Percentiles rank a stretch among this genome's conserved stretches.
Evolutionary conservation across 2,888 invertebrate genomes (phyloP).

Genomic region (Sipha maydis): DNA sequence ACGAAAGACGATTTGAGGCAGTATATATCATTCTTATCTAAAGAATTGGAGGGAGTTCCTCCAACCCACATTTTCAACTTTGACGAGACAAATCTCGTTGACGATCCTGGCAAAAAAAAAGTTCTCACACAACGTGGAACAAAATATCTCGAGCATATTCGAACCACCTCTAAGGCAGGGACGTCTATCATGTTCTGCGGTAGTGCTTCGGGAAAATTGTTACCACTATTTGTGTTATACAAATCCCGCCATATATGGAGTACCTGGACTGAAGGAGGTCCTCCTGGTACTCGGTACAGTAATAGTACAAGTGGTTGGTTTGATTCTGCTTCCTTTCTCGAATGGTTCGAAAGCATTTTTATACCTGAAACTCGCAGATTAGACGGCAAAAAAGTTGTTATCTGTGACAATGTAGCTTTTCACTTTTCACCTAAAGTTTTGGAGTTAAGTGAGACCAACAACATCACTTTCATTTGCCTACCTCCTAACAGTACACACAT

Average conservation of each 20-base stretch:
- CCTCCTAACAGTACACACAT: conserved; percentile 13
- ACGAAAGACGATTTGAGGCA: no score
- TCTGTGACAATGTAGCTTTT: conserved; percentile 18
- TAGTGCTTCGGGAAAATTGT: conserved; percentile 66
- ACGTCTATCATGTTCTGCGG: conserved; percentile 67
- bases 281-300: conserved; percentile 51
- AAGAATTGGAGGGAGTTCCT: conserved; percentile 63
- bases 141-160: conserved; percentile 66
- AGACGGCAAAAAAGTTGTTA: conserved; percentile 4
- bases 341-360: conserved; percentile 20
- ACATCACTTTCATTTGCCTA: conserved; percentile 5
- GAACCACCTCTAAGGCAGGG: conserved; percentile 66
- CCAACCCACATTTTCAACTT: conserved; percentile 66
- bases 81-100: conserved; percentile 67
- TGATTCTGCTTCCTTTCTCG: conserved; percentile 59
- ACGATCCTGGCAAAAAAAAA: conserved; percentile 66
- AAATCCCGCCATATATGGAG: conserved; percentile 65
- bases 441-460: background rate
- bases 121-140: conserved; percentile 65
- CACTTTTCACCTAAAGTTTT: conserved; percentile 8
- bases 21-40: no score
- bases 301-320: conserved; percentile 62
- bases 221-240: conserved; percentile 67
- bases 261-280: conserved; percentile 66
- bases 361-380: conserved; percentile 8